Evolutionary conservation across 2,888 invertebrate genomes (phyloP).

Genomic region (Clostera curtula): DNA sequence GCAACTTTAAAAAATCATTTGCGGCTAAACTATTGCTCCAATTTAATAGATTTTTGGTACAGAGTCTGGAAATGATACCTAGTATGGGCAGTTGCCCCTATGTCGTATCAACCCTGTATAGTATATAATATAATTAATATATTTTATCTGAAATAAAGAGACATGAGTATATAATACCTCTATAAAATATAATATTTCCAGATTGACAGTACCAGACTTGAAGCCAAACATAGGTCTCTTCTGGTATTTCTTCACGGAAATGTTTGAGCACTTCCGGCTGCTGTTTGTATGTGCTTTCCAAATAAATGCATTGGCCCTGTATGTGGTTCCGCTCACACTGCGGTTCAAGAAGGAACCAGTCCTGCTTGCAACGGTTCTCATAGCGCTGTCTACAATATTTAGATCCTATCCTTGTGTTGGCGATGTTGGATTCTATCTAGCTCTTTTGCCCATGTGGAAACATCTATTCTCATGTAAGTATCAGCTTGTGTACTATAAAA

Average conservation of each 20-base stretch:
- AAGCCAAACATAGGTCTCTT: slow-evolving; percentile 98
- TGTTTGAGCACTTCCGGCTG: slow-evolving; percentile 98
- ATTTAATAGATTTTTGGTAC: no score
- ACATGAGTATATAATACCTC: no score
- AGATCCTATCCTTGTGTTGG: slow-evolving; percentile 97
- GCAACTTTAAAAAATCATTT: no score
- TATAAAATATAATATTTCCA: no score
- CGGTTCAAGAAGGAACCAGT: slow-evolving; percentile 87
- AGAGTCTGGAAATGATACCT: no score
- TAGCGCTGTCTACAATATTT: slow-evolving; percentile 91
- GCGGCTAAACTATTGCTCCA: no score
- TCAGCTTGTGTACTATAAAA: slow-evolving; percentile 1
- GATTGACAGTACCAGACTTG: slow-evolving; percentile 92
- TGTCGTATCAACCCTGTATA: no score
- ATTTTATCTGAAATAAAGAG: slow-evolving; percentile 17
- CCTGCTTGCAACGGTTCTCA: slow-evolving; percentile 84
- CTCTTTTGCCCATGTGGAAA: slow-evolving; percentile 93
- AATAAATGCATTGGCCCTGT: slow-evolving; percentile 94
- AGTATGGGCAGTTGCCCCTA: no score
- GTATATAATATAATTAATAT: no score
- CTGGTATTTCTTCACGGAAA: slow-evolving; percentile 99
- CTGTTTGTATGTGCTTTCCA: slow-evolving; percentile 98
- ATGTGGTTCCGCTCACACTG: slow-evolving; percentile 90
- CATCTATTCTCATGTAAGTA: slow-evolving; percentile 90
- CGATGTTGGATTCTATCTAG: slow-evolving; percentile 93